phyloP scores from a whole-genome alignment of 2,113 vertebrate genomes.

The Ifrita kowaldi region DNA sequence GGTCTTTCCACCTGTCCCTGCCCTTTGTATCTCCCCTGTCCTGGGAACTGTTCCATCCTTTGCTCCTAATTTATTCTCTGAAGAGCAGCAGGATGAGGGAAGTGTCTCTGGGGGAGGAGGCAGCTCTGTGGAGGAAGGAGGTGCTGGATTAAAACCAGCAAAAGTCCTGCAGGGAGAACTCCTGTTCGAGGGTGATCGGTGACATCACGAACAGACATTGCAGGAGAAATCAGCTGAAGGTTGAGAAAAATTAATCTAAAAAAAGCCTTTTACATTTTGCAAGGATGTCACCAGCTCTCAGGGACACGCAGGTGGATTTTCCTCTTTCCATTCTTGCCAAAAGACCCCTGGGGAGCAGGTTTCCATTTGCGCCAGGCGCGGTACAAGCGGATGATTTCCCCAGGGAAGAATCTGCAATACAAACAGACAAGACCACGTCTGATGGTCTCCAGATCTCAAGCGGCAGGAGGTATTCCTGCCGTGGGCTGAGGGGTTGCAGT shows the following conservation, averaged over 20 bases:
- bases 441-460: not conserved
- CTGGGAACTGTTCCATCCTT: not conserved
- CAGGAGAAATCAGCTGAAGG: not conserved
- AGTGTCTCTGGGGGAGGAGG: not conserved
- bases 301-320: not conserved
- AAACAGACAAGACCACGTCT: not conserved
- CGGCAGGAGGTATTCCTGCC: not conserved
- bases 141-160: not conserved
- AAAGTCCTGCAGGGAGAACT: not conserved
- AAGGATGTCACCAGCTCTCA: not conserved
- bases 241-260: not conserved
- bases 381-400: not conserved
- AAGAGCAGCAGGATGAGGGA: not conserved
- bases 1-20: not conserved
- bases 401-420: accelerated
- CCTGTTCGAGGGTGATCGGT: not conserved
- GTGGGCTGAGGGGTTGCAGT: not conserved
- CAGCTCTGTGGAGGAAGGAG: not conserved
- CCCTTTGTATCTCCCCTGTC: not conserved
- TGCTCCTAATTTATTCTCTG: not conserved
- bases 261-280: not conserved
- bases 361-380: not conserved
- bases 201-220: not conserved
- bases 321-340: no score
- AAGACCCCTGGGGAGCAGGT: not conserved